phyloP scores from a whole-genome alignment of 2,113 vertebrate species.

The Myiagra hebetior region DNA sequence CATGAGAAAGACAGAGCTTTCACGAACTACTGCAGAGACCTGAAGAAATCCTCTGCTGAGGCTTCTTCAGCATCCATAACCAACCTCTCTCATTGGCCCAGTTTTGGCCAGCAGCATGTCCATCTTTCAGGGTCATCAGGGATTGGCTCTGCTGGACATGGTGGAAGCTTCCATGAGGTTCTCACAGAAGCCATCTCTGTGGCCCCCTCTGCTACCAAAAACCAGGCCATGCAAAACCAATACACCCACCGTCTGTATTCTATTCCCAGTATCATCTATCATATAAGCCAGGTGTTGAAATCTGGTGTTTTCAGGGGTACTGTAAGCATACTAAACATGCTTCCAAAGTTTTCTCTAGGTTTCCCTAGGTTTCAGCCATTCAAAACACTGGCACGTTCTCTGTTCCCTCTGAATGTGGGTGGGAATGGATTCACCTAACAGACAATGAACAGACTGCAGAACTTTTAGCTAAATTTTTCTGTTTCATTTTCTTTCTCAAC shows the following conservation, averaged over 20 bases:
- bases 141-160: too few species aligned
- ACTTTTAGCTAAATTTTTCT: neutral
- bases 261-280: neutral
- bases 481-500: constrained; percentile 31
- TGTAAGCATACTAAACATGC: neutral
- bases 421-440: neutral
- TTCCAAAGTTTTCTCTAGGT: neutral
- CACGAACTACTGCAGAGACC: too few species aligned
- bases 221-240: too few species aligned
- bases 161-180: too few species aligned
- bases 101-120: too few species aligned
- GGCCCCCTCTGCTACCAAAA: too few species aligned
- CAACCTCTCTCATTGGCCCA: too few species aligned
- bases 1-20: too few species aligned
- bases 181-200: too few species aligned
- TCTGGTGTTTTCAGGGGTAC: neutral
- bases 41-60: too few species aligned
- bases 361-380: neutral
- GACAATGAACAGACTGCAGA: neutral
- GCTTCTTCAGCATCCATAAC: too few species aligned
- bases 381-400: neutral
- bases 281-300: neutral
- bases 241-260: neutral
- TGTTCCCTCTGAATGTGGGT: neutral
- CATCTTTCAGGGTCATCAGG: too few species aligned